Percentiles rank a stretch among this genome's conserved stretches.
phyloP scores from a whole-genome alignment of 1,140 invertebrate genomes.

The Orussus abietinus region DNA sequence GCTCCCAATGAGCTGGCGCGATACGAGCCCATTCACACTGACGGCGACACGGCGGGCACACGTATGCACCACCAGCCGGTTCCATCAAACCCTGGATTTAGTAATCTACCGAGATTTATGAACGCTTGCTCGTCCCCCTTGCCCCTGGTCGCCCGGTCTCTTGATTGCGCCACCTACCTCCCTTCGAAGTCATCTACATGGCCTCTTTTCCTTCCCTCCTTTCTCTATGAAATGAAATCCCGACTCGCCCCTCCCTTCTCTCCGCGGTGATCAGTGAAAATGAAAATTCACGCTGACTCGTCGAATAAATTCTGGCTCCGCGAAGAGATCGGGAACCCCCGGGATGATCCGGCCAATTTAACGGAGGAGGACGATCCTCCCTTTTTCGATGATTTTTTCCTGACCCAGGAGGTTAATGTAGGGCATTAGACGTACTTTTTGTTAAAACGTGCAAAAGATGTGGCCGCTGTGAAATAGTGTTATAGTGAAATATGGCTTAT shows the following conservation, averaged over 20 bases:
- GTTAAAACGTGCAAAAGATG: too few relatives aligned
- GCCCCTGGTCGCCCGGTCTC: constrained; percentile 20
- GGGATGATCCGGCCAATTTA: too few relatives aligned
- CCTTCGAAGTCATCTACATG: constrained; percentile 22
- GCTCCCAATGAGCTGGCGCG: constrained; percentile 45
- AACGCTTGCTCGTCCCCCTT: constrained; percentile 43
- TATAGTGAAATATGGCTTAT: too few relatives aligned
- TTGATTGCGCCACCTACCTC: constrained; percentile 40
- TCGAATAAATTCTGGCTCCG: too few relatives aligned
- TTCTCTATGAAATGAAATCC: constrained; percentile 27
- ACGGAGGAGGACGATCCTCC: too few relatives aligned
- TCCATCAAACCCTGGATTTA: constrained; percentile 54
- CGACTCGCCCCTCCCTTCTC: constrained; percentile 23
- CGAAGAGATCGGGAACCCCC: too few relatives aligned
- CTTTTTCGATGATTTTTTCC: too few relatives aligned
- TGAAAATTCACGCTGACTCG: too few relatives aligned
- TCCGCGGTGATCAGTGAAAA: too few relatives aligned
- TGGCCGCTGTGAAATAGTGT: too few relatives aligned
- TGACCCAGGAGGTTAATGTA: too few relatives aligned
- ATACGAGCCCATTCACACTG: constrained; percentile 29
- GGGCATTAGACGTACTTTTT: too few relatives aligned
- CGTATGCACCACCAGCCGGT: constrained; percentile 25
- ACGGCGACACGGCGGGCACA: constrained; percentile 16
- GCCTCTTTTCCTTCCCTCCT: constrained; percentile 23
- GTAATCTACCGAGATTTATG: constrained; percentile 55